Percentiles rank a stretch among this genome's conserved stretches.
phyloP scores from a whole-genome alignment of 2,113 vertebrate species.

The Aix galericulata region DNA sequence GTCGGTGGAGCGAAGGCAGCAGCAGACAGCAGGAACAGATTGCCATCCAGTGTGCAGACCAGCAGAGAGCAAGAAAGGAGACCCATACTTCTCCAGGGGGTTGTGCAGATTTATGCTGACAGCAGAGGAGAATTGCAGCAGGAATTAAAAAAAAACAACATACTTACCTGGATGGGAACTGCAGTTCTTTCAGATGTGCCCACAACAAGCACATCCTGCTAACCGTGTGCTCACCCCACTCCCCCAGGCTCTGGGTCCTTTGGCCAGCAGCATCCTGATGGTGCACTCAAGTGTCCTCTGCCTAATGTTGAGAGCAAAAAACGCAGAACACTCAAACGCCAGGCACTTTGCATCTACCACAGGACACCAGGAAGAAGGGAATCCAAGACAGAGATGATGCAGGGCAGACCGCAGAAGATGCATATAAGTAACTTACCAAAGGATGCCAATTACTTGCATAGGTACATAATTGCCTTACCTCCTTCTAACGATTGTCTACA shows the following conservation, averaged over 20 bases:
- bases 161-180: constrained; percentile 27
- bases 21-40: constrained; percentile 42
- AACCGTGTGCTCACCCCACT: constrained; percentile 63
- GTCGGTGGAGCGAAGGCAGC: neutral
- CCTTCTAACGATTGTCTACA: neutral
- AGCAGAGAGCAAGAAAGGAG: constrained; percentile 39
- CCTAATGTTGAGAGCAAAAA: constrained; percentile 72
- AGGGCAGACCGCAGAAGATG: neutral
- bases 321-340: constrained; percentile 64
- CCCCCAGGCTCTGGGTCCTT: constrained; percentile 58
- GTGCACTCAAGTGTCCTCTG: constrained; percentile 62
- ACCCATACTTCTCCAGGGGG: neutral
- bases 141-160: neutral
- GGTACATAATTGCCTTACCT: neutral
- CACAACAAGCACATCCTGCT: constrained; percentile 55
- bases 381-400: neutral
- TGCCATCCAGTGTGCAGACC: neutral
- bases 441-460: neutral
- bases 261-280: constrained; percentile 66
- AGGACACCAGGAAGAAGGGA: constrained; percentile 5
- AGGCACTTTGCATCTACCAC: neutral
- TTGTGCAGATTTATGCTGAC: neutral
- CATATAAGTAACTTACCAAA: neutral
- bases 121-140: constrained; percentile 18
- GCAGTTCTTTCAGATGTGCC: constrained; percentile 60